phyloP scores from a whole-genome alignment of 2,113 vertebrate species.

The Heloderma charlesbogerti region DNA sequence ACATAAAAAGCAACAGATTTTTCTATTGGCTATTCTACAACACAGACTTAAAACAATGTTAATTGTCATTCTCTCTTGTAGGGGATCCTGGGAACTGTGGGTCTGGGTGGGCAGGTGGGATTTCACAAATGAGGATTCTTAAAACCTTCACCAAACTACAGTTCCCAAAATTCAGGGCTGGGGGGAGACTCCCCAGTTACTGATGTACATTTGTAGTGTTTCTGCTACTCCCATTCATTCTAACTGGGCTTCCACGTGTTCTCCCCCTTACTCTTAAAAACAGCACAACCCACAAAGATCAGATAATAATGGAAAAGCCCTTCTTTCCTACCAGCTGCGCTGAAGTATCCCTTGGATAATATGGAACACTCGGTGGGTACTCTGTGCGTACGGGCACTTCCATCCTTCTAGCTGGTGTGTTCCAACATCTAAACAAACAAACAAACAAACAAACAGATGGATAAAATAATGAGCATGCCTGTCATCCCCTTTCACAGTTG shows the following conservation, averaged over 20 bases:
- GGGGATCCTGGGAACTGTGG: not conserved
- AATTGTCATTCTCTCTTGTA: not conserved
- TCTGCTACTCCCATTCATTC: not conserved
- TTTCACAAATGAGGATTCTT: not conserved
- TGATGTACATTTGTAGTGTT: not conserved
- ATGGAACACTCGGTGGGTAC: conserved; percentile 31
- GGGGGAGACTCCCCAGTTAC: not conserved
- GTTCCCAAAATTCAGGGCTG: not conserved
- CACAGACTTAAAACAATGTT: not conserved
- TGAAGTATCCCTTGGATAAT: conserved; percentile 17
- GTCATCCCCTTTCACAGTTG: not conserved
- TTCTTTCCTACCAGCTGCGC: conserved; percentile 41
- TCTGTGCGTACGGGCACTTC: not conserved
- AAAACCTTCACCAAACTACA: not conserved
- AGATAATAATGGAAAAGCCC: fast-evolving
- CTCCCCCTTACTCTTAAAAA: not conserved
- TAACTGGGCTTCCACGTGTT: not conserved
- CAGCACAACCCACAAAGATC: not conserved
- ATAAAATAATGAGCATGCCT: not conserved
- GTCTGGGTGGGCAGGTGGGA: not conserved
- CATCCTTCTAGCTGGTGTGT: not conserved
- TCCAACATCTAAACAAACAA: not conserved
- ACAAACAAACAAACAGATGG: too few species aligned
- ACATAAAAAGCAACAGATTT: not conserved
- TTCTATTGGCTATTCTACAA: not conserved